Evolutionary conservation across 1,140 invertebrate species (phyloP).

Genomic region (Xylocopa sonorina): DNA sequence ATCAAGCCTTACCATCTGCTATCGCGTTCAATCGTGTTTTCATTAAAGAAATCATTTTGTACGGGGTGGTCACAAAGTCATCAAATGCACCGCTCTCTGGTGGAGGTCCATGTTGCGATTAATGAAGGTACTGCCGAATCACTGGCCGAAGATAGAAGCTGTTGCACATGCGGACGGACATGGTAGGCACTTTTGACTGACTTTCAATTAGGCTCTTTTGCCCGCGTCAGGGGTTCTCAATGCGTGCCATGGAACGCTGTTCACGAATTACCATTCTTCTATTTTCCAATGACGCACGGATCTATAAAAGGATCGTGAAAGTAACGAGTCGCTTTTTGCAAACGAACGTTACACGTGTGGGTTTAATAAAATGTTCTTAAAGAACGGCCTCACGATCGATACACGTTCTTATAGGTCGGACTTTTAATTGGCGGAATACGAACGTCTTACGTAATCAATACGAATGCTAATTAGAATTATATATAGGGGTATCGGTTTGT

Average conservation of each 20-base stretch:
- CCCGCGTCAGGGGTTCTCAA: constrained; percentile 61
- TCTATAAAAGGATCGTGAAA: no score
- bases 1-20: constrained; percentile 55
- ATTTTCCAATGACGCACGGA: no score
- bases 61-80: constrained; percentile 58
- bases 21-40: constrained; percentile 69
- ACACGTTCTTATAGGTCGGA: background rate
- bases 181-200: constrained; percentile 59
- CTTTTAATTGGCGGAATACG: constrained; percentile 56
- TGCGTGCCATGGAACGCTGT: background rate
- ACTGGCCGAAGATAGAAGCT: constrained; percentile 57
- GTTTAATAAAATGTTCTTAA: constrained; percentile 42
- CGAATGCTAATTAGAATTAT: constrained; percentile 66
- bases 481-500: constrained; percentile 64
- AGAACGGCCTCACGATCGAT: constrained; percentile 2
- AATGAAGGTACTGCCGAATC: constrained; percentile 69
- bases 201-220: constrained; percentile 65
- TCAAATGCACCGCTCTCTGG: constrained; percentile 62
- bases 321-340: no score
- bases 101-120: constrained; percentile 67
- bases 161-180: constrained; percentile 42
- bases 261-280: background rate
- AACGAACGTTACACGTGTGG: no score
- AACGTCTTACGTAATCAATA: constrained; percentile 55
- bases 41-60: constrained; percentile 70